Conservation (phyloP, 2,888 invertebrate genomes). For the Epinotia brunnichana region DNA sequence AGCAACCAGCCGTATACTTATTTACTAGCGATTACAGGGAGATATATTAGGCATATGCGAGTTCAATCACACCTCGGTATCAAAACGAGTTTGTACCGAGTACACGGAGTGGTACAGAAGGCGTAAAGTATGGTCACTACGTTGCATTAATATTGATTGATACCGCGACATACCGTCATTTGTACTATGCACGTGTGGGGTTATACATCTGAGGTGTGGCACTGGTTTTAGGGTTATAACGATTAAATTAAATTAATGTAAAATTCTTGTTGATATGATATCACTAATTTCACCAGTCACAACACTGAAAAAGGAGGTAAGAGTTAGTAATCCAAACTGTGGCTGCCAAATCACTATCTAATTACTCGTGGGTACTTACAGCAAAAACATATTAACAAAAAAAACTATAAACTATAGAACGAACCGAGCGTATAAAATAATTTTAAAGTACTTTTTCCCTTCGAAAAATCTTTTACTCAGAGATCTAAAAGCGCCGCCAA, state of each 20-base stretch:
- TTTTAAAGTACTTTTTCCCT: not conserved
- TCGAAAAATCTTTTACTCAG: not conserved
- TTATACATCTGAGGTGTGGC: slow-evolving; percentile 60
- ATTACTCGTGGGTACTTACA: not conserved
- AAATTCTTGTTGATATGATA: not conserved
- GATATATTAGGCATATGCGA: slow-evolving; percentile 39
- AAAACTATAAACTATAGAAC: not conserved
- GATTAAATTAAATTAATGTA: not conserved
- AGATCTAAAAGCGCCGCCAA: slow-evolving; percentile 11
- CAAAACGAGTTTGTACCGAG: slow-evolving; percentile 43
- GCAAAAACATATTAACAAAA: too few relatives aligned
- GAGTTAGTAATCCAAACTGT: not conserved
- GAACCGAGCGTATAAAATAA: not conserved
- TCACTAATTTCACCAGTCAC: not conserved
- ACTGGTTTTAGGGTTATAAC: slow-evolving; percentile 35
- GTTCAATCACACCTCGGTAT: slow-evolving; percentile 42
- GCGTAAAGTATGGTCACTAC: slow-evolving; percentile 56
- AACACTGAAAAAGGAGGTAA: not conserved
- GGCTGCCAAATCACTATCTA: not conserved
- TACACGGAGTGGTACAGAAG: slow-evolving; percentile 51
- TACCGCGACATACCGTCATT: slow-evolving; percentile 61
- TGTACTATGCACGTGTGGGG: slow-evolving; percentile 55
- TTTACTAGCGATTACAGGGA: slow-evolving; percentile 27
- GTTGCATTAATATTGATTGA: slow-evolving; percentile 66
- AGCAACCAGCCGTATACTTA: slow-evolving; percentile 3